phyloP scores from a whole-genome alignment of 64 coral and sea anemone species.

The Montipora cactus region DNA sequence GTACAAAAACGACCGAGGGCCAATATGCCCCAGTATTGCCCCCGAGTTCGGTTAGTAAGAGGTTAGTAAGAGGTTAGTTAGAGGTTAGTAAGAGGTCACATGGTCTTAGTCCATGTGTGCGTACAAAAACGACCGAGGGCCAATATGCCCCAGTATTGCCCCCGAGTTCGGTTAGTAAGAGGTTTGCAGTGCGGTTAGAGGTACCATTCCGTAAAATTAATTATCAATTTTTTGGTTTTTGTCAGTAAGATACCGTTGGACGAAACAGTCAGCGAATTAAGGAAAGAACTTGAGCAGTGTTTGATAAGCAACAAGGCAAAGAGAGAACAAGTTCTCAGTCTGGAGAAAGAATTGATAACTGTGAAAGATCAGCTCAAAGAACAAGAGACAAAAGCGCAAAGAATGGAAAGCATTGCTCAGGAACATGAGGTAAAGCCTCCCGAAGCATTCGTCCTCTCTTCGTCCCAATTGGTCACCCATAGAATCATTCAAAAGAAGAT shows the following conservation, averaged over 20 bases:
- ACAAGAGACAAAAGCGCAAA: slow-evolving; percentile 56
- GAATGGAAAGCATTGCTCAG: slow-evolving; percentile 76
- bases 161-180: too few species aligned
- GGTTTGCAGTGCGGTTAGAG: too few species aligned
- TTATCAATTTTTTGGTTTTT: background rate
- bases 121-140: too few species aligned
- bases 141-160: too few species aligned
- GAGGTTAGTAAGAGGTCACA: too few species aligned
- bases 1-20: too few species aligned
- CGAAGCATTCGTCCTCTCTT: background rate
- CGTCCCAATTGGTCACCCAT: background rate
- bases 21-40: too few species aligned
- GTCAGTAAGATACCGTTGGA: slow-evolving; percentile 39
- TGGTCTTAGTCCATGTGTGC: rapidly evolving
- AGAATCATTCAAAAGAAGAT: too few species aligned
- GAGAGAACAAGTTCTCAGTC: slow-evolving; percentile 67
- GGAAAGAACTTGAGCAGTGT: slow-evolving; percentile 79
- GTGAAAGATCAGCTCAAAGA: slow-evolving; percentile 47
- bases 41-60: too few species aligned
- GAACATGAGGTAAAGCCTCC: slow-evolving; percentile 79
- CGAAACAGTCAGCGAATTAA: slow-evolving; percentile 73
- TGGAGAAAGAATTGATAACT: slow-evolving; percentile 44
- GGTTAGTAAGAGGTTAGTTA: too few species aligned
- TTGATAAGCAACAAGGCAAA: slow-evolving; percentile 73
- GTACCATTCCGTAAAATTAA: too few species aligned